Percentiles rank a stretch among this genome's conserved stretches.
Evolutionary conservation across 2,113 vertebrate genomes (phyloP).

Genomic region (Pterophyllum scalare): DNA sequence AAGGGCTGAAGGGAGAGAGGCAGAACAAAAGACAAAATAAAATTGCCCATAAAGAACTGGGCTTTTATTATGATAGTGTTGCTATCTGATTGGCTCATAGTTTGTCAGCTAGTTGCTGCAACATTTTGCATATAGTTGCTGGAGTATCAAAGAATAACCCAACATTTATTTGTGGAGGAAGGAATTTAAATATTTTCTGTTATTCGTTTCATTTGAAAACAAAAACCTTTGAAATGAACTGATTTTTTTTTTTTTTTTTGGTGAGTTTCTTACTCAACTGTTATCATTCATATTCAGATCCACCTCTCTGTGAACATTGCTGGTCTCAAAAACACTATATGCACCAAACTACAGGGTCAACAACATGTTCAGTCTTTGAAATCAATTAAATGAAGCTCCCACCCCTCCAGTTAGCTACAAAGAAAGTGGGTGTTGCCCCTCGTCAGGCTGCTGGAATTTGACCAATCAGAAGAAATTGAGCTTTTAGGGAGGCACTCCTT

Average conservation of each 20-base stretch:
- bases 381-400: too few relatives aligned
- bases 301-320: background rate
- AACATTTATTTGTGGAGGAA: background rate
- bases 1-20: too few relatives aligned
- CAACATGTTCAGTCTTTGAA: too few relatives aligned
- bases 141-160: background rate
- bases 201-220: background rate
- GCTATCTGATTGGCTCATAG: background rate
- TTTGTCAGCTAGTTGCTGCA: background rate
- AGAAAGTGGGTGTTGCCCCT: background rate
- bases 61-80: background rate
- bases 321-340: background rate
- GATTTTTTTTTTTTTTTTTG: background rate
- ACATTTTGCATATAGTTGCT: background rate
- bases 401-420: too few relatives aligned
- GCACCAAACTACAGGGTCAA: background rate
- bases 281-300: background rate
- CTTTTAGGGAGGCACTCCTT: background rate
- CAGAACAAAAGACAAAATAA: too few relatives aligned
- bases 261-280: background rate
- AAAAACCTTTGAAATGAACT: background rate
- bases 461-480: background rate
- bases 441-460: background rate
- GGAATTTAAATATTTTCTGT: background rate
- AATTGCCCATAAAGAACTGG: background rate